Base-by-base conservation (phyloP, 30 jellyfish, hydroid and myxozoan species). In the Mastigias papua region DNA sequence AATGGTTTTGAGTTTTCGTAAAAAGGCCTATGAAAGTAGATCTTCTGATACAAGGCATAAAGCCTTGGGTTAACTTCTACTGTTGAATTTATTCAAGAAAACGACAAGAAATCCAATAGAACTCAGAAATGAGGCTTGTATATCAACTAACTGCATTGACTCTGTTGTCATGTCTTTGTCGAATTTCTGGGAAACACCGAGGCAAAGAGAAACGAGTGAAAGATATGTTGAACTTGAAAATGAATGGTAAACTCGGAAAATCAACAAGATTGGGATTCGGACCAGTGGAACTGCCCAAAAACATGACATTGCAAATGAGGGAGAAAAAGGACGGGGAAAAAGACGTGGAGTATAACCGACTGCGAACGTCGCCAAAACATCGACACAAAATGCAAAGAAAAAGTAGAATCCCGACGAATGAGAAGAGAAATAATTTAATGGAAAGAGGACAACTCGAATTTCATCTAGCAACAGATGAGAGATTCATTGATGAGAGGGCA, bases 301-400 rank as follows among this genome's bases (percentile, higher is more conserved):
- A 65, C 28, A 26, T 5, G 16, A 65, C 77, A 2, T 9, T 17
- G 32, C 6, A 29, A 17, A 19, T 23, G 62, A 54, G 27, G 57
- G 58, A 31, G 20, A 76, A 50, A 1, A 16, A 33, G 30, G 4
- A 17, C 46, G 73, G 29, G n/a, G 27, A 19, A 26, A 76, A 76
- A 30, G 21, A 27, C 19, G 57, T 31, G 42, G 87, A 76, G 30
- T 76, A 76, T 28, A 76, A 22, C 29, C 50, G 87, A 51, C 25
- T 76, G 16, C 73, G 87, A n/a, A 48, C 34, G 73, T 76, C 87
- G 7, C 57, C 74, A 0, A 76, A 76, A 22, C 87, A 76, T 50
- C 22, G 60, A 27, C 75, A 58, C 48, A 76, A 76, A 58, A 13
- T 76, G 32, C 63, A 76, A 34, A 76, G 65, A 76, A 76, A 76